Conservation (phyloP, 1,140 invertebrate species). For the Druon quercuslanigerum region DNA sequence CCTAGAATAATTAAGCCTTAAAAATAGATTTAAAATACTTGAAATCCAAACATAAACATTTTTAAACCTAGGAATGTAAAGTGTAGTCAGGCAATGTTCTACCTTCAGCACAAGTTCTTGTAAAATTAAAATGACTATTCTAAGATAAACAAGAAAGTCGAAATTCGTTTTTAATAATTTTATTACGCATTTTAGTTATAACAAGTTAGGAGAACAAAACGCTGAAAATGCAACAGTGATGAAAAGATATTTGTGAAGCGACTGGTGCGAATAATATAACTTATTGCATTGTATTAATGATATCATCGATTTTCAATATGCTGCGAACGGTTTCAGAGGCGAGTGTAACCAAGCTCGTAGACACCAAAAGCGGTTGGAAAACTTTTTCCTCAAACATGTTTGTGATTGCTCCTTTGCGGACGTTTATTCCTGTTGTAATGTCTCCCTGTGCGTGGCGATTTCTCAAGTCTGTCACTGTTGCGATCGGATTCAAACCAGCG, state of each 20-base stretch:
- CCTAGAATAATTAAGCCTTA: too few species aligned
- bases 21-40: too few species aligned
- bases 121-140: too few species aligned
- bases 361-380: conserved; percentile 97
- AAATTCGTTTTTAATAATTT: conserved; percentile 34
- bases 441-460: conserved; percentile 93
- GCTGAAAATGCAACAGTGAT: conserved; percentile 7
- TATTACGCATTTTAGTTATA: conserved; percentile 34
- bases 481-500: conserved; percentile 98
- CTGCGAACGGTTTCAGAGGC: conserved; percentile 98
- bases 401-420: conserved; percentile 95
- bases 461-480: conserved; percentile 97
- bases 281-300: conserved; percentile 81
- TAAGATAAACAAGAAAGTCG: too few species aligned
- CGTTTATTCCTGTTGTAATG: conserved; percentile 94
- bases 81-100: too few species aligned
- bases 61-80: too few species aligned
- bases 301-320: conserved; percentile 99
- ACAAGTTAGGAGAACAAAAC: conserved; percentile 36
- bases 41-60: too few species aligned
- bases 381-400: conserved; percentile 99
- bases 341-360: conserved; percentile 93
- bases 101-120: too few species aligned
- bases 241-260: conserved; percentile 18
- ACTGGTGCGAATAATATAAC: conserved; percentile 10